Conservation (phyloP, 2,113 vertebrate genomes). For the Brachirus orientalis region DNA sequence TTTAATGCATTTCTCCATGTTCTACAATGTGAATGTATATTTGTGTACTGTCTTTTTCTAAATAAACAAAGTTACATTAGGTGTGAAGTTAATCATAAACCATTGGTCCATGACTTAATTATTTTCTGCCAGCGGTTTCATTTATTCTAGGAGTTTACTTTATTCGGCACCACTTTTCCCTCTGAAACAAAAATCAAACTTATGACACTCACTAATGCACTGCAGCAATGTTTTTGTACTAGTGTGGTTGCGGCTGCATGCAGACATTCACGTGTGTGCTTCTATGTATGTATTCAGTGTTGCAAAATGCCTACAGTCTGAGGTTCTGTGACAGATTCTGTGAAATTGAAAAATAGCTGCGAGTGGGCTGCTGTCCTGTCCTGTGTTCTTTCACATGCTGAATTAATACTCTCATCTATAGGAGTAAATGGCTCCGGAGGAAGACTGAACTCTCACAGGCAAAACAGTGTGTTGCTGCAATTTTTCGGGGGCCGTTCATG, state of each 20-base stretch:
- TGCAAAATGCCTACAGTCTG: slow-evolving; percentile 9
- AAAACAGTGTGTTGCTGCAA: slow-evolving; percentile 13
- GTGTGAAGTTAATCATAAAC: too few species aligned
- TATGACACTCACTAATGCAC: slow-evolving; percentile 13
- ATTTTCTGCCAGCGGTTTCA: too few species aligned
- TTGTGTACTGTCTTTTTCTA: too few species aligned
- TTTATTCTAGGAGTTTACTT: slow-evolving; percentile 34
- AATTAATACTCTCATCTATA: slow-evolving; percentile 15
- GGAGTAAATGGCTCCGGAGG: slow-evolving; percentile 15
- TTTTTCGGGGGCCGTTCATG: slow-evolving; percentile 39
- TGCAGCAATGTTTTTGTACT: slow-evolving; percentile 24
- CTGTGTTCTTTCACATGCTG: slow-evolving; percentile 28
- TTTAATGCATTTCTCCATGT: too few species aligned
- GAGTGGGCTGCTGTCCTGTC: slow-evolving; percentile 25
- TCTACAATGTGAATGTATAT: too few species aligned
- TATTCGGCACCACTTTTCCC: slow-evolving; percentile 44
- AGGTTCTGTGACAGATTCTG: slow-evolving; percentile 20
- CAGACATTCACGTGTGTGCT: slow-evolving; percentile 3
- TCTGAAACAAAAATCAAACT: slow-evolving; percentile 34
- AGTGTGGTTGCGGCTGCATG: slow-evolving; percentile 1
- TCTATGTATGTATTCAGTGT: slow-evolving; percentile 2
- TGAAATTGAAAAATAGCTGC: slow-evolving; percentile 40
- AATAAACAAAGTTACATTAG: too few species aligned
- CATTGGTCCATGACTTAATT: too few species aligned
- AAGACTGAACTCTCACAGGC: slow-evolving; percentile 18